Evolutionary conservation across 2,797 vertebrate genomes (phyloP).

Genomic region (Centroberyx gerrardi): DNA sequence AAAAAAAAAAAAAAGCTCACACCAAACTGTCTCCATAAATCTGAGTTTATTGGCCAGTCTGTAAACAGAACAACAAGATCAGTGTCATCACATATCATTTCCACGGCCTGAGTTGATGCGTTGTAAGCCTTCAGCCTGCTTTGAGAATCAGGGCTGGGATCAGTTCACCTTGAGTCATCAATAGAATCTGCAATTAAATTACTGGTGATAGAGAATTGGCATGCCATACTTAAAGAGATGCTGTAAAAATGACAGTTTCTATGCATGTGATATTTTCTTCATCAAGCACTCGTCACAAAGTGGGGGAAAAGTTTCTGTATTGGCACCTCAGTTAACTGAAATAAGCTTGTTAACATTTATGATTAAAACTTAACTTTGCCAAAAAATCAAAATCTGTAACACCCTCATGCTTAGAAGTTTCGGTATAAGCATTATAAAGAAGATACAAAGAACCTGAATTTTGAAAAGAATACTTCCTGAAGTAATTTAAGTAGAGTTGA

Average conservation of each 20-base stretch:
- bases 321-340: conserved; percentile 4
- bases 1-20: background rate
- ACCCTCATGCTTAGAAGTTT: background rate
- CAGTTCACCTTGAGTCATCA: background rate
- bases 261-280: background rate
- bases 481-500: background rate
- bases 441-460: conserved; percentile 26
- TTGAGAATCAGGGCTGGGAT: background rate
- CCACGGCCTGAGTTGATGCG: background rate
- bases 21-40: conserved; percentile 1
- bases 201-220: background rate
- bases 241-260: background rate
- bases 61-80: background rate
- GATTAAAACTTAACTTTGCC: background rate
- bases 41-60: conserved; percentile 34
- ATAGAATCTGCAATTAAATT: background rate
- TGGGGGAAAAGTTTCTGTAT: conserved; percentile 5
- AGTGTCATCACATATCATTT: background rate
- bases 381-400: too few species aligned
- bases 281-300: conserved; percentile 16
- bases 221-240: background rate
- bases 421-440: background rate
- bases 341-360: background rate
- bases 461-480: conserved; percentile 5
- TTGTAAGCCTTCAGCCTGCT: background rate